Base-by-base conservation (phyloP, 2,797 vertebrate genomes). In the Hyperoplus immaculatus region DNA sequence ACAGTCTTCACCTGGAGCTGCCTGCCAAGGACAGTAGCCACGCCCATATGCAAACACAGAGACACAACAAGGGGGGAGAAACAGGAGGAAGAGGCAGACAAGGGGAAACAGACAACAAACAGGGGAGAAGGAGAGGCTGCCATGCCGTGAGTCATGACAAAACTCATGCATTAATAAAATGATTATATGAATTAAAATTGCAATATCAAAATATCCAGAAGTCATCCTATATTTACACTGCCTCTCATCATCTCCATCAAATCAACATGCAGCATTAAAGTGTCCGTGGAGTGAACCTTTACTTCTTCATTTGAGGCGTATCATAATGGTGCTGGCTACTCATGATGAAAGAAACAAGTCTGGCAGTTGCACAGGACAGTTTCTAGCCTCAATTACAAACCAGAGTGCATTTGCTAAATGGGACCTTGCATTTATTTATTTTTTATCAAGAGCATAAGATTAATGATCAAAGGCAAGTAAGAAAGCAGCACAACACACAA, bases 331-430 rank as follows among this genome's bases (percentile, higher is more conserved):
- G 42, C 15, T 47, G 61, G 65, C 70, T 61, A 21, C 72, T 86
- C 81, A 88, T 82, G 79, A 86, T 80, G 79, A 81, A 73, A 69
- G 70, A 29, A 56, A 29, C 76, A 70, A 74, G 46, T 72, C 78
- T 56, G 46, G 15, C 60, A 60, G 77, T 69, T 78, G 72, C 59
- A 81, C 55, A 45, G 57, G 54, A 75, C 71, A 75, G 71, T 88
- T 84, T 85, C 71, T 63, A 83, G 87, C 75, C 80, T 81, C 86
- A 85, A 84, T 84, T 89, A 88, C 80, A 92, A 85, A 89, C 72
- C 82, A 72, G 83, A 82, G 87, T 82, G 67, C 82, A 86, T 81
- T 88, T 87, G 75, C 58, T 18, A 86, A 91, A 89, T 89, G 78
- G 84, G 90, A 91, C 83, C 73, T 47, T 77, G 14, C 77, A 65